Conservation (phyloP, 2,888 invertebrate species). For the Ophioninae sp. region DNA sequence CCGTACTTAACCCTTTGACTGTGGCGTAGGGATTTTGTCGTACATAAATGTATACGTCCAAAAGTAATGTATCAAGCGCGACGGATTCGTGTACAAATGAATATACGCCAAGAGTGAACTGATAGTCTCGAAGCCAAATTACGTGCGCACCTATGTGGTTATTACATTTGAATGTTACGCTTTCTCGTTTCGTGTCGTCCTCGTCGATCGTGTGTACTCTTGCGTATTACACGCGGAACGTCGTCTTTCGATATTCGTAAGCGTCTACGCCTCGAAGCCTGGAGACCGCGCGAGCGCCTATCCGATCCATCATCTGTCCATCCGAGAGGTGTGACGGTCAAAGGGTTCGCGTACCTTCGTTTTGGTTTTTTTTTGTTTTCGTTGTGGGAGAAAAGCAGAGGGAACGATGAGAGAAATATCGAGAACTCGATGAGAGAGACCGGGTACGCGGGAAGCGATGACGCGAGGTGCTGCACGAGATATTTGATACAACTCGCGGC, state of each 20-base stretch:
- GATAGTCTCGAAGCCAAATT: conserved; percentile 37
- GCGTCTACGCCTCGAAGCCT: neutral
- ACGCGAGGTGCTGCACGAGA: conserved; percentile 49
- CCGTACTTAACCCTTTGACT: conserved; percentile 61
- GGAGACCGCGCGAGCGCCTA: neutral
- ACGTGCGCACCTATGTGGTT: conserved; percentile 7
- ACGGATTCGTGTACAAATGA: conserved; percentile 48
- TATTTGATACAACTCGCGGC: conserved; percentile 61
- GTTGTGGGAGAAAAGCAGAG: conserved; percentile 50
- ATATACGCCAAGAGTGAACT: conserved; percentile 63
- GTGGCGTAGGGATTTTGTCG: conserved; percentile 45
- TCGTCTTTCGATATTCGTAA: neutral
- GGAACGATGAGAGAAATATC: conserved; percentile 40
- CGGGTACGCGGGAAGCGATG: conserved; percentile 32
- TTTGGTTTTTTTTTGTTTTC: conserved; percentile 62
- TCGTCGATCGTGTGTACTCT: conserved; percentile 1
- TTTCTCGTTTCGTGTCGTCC: conserved; percentile 5
- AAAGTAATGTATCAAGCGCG: conserved; percentile 62
- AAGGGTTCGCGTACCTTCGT: conserved; percentile 53
- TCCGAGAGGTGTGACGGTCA: conserved; percentile 44
- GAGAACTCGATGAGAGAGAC: conserved; percentile 31
- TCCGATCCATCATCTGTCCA: neutral
- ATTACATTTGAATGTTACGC: conserved; percentile 19
- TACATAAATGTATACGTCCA: conserved; percentile 61
- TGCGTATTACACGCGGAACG: neutral